A percentile compares a stretch with the other conserved stretches of the same genome.
phyloP scores from a whole-genome alignment of 2,888 invertebrate species.

The Polylopha cassiicola region DNA sequence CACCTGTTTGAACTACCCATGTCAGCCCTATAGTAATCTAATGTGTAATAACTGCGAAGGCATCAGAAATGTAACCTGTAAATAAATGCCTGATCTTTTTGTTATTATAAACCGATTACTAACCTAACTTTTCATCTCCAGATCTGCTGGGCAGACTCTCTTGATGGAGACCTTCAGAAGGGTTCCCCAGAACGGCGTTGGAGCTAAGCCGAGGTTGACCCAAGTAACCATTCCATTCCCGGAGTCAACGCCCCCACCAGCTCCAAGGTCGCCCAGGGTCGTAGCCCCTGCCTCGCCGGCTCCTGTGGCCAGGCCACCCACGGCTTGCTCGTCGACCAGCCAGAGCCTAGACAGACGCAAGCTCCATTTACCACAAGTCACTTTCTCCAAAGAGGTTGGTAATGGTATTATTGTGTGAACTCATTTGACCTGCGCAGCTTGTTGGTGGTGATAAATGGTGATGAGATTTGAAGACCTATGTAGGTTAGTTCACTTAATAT shows the following conservation, averaged over 20 bases:
- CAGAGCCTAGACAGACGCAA: constrained; percentile 79
- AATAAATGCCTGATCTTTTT: too few relatives aligned
- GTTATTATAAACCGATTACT: too few relatives aligned
- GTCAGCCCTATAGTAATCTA: too few relatives aligned
- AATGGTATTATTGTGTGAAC: constrained; percentile 89
- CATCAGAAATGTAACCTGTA: too few relatives aligned
- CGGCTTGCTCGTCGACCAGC: constrained; percentile 83
- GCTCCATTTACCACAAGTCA: constrained; percentile 87
- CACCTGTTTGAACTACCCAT: too few relatives aligned
- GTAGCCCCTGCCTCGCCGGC: constrained; percentile 59
- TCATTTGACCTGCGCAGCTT: too few relatives aligned
- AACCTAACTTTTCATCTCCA: constrained; percentile 47
- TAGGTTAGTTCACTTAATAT: too few relatives aligned
- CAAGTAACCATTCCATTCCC: constrained; percentile 52
- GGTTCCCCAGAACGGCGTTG: constrained; percentile 64
- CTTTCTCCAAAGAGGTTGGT: constrained; percentile 95
- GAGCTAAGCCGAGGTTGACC: constrained; percentile 43
- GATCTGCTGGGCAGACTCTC: constrained; percentile 83
- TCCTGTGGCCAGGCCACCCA: constrained; percentile 78
- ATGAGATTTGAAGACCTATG: too few relatives aligned
- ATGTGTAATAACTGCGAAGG: too few relatives aligned
- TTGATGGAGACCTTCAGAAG: constrained; percentile 84
- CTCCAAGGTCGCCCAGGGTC: constrained; percentile 59
- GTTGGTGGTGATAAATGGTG: too few relatives aligned
- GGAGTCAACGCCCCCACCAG: constrained; percentile 64